Percentiles rank a stretch among this genome's conserved stretches.
These are phyloP conservation scores for Sepioteuthis lessoniana DNA, from an alignment of 2,888 invertebrate genomes.

Conservation along the genomic window DNA sequence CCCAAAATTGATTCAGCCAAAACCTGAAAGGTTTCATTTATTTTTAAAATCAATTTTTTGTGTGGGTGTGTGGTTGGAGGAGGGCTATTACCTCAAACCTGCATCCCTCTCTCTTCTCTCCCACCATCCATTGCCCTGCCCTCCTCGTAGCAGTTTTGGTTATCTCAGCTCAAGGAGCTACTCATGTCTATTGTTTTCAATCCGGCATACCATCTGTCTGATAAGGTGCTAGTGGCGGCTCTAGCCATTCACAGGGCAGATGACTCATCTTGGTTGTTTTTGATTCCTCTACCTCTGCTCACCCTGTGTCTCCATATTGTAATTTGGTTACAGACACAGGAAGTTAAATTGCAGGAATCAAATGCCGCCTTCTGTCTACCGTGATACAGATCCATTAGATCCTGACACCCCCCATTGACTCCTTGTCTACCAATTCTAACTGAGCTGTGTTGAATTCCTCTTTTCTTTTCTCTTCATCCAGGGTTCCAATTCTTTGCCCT, in stretches of 20 bases:
- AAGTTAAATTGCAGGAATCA: constrained; percentile 33
- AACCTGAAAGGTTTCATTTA: background rate
- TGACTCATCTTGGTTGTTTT: background rate
- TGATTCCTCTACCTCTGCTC: background rate
- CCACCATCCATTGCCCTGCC: too few relatives aligned
- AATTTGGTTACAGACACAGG: constrained; percentile 33
- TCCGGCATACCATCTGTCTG: background rate
- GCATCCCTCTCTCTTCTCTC: background rate
- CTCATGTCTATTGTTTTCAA: background rate
- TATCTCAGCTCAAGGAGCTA: background rate
- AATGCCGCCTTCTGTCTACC: constrained; percentile 2
- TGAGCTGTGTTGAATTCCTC: background rate
- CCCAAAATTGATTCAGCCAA: background rate
- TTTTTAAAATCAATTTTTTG: background rate
- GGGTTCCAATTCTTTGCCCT: background rate
- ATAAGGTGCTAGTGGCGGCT: background rate
- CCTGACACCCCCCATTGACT: background rate
- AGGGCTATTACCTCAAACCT: background rate
- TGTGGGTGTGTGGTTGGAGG: too few relatives aligned
- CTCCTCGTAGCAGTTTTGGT: background rate
- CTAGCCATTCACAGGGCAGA: background rate
- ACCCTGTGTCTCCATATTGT: background rate
- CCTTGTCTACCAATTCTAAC: background rate
- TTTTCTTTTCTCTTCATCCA: background rate
- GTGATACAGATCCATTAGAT: constrained; percentile 33